Evolutionary conservation across 1,140 invertebrate genomes (phyloP), one percentile per base, ranked within the genome.

Genomic region (Reticulitermes speratus): DNA sequence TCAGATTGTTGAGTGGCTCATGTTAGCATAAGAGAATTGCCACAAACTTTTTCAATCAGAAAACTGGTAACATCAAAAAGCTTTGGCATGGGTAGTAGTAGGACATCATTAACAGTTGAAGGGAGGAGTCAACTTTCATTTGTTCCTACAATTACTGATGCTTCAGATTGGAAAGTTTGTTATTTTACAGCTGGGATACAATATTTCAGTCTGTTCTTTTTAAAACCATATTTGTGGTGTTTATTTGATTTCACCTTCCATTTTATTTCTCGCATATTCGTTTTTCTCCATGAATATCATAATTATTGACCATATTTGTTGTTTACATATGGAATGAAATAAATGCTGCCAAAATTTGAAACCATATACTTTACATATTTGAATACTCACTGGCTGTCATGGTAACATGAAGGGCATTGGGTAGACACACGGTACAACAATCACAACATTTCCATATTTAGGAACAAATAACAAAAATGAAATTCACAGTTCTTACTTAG

Each of bases 61-160:
- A 25, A 84, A 23, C n/a, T 84, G 83, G 83, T 84, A 84, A 84
- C 83, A 84, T 84, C 83, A 84, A 84, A 45, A 84, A 84, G 83
- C 83, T 84, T 84, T 84, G 83, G 83, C 44, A 25, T 45, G 83
- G 83, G 23, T 44, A 48, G 45, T 16, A 83, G 38, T 44, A 82
- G 81, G 81, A 5, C 81, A 14, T 48, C 45, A 48, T 48, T 48
- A 48, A 48, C 45, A 3, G 3, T 16, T 3, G 9, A 48, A 48
- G 38, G 38, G 5, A 48, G 45, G 9, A 12, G 45, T 48, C 45
- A 55, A 55, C 52, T 19, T 55, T 16, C 5, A 55, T 21, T 16
- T 55, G 19, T 55, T 55, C 14, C 52, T 55, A 55, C 52, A 55
- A 55, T 55, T 55, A 55, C 52, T 19, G 52, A 55, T 55, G 14